Base-by-base conservation (phyloP, 2,797 vertebrate genomes). In the Coranthus polyacanthus region DNA sequence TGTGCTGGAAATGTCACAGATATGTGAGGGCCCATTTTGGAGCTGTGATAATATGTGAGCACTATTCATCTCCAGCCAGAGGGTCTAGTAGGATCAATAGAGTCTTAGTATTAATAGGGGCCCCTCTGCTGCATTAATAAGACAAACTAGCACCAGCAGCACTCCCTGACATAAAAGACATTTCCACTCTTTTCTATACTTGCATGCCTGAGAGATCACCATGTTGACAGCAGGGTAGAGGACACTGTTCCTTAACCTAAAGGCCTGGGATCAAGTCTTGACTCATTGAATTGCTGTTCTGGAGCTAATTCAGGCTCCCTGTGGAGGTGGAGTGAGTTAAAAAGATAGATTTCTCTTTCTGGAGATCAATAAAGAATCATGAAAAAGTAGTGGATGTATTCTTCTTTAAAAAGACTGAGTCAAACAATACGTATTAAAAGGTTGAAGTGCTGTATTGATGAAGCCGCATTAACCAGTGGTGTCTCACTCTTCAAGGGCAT, bases 1-100 rank as follows among this genome's bases (percentile, higher is more conserved):
- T 81, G 41, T 73, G 69, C 77, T 75, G 82, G 81, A 91, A 90
- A 92, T 91, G 88, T 90, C 90, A 91, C 57, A 77, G 85, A 82
- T 79, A 83, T 84, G 72, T 17, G 68, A 86, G 68, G 65, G 63
- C 52, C 61, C 63, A 68, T 85, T 88, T 79, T 22, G 2, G 47
- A 70, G 81, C 79, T 75, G 75, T 74, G 75, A 83, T 88, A 82
- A 84, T 82, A 78, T 71, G 72, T 67, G 68, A 83, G 73, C 52
- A 21, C 64, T 62, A 76, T 88, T 90, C 84, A 82, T 89, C 84
- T 84, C 64, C 62, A 79, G 79, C 86, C 80, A 81, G 77, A 86
- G 84, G 84, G 78, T 81, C 67, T 72, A 38, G 56, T 54, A 55
- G 65, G 85, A 89, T 90, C 86, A 86, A 89, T 84, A 79, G 73